These are phyloP conservation scores for Acanthisitta chloris DNA, from an alignment of 2,113 vertebrate species.

Conservation along the genomic window DNA sequence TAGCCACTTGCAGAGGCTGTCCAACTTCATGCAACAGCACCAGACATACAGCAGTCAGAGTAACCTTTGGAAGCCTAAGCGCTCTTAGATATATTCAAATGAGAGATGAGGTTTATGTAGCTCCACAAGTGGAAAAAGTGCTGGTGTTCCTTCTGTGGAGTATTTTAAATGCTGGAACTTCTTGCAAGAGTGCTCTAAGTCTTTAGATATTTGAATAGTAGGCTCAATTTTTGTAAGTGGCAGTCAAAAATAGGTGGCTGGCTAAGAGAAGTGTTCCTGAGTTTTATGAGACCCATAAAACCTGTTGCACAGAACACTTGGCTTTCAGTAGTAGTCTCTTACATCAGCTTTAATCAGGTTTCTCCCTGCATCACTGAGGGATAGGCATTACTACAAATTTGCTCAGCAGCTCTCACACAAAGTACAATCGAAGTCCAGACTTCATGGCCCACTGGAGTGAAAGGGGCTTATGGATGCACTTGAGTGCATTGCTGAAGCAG, in stretches of 20 bases:
- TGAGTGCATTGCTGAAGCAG: neutral
- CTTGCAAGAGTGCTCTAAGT: neutral
- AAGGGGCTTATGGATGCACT: neutral
- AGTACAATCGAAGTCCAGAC: neutral
- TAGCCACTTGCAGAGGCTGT: neutral
- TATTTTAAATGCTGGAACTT: neutral
- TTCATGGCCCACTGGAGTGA: neutral
- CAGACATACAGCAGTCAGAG: neutral
- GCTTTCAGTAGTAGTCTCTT: neutral
- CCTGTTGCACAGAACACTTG: slow-evolving; percentile 20
- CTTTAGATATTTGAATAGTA: neutral
- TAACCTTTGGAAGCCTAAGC: neutral
- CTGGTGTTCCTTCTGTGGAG: neutral
- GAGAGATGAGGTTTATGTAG: neutral
- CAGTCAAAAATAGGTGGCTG: slow-evolving; percentile 20
- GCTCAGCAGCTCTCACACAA: neutral
- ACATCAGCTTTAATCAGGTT: neutral
- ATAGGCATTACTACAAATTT: neutral
- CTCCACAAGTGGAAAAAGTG: neutral
- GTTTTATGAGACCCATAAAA: slow-evolving; percentile 50
- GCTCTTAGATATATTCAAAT: neutral
- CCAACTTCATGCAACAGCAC: neutral
- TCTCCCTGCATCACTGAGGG: neutral
- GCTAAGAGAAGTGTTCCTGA: slow-evolving; percentile 2
- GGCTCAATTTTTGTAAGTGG: neutral